A percentile compares a stretch with the other conserved stretches of the same genome.
phyloP scores from a whole-genome alignment of 2,113 vertebrate genomes.

The Oostethus manadensis region DNA sequence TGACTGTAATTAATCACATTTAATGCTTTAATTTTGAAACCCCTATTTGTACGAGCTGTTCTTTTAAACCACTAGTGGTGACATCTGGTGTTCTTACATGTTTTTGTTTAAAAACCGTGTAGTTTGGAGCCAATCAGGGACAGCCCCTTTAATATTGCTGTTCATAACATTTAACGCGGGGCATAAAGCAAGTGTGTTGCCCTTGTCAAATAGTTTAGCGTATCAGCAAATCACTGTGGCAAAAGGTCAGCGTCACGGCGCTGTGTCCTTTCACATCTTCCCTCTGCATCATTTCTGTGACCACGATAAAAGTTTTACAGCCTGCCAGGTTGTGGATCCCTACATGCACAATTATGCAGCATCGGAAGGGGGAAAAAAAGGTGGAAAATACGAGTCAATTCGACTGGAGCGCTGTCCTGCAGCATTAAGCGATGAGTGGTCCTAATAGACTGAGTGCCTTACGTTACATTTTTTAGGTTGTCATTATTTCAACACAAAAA shows the following conservation, averaged over 20 bases:
- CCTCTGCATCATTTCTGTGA: background rate
- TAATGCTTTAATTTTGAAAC: no score
- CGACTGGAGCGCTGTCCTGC: background rate
- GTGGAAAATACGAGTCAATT: slow-evolving; percentile 8
- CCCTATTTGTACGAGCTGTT: no score
- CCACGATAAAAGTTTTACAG: background rate
- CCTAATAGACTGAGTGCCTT: background rate
- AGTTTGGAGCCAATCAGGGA: no score
- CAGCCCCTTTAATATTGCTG: background rate
- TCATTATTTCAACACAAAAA: background rate
- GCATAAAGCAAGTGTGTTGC: background rate
- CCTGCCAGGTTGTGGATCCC: background rate
- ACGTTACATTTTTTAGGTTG: slow-evolving; percentile 1
- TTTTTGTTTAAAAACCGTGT: no score
- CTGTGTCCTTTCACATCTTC: background rate
- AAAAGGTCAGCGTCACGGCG: background rate
- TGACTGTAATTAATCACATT: no score
- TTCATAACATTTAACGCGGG: background rate
- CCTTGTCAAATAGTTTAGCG: background rate
- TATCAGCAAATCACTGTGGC: background rate
- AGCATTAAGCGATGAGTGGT: background rate
- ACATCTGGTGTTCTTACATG: no score
- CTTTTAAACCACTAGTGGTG: no score
- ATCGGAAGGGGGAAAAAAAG: background rate
- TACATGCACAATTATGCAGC: background rate